Base-by-base conservation (phyloP, 1,140 invertebrate genomes). In the Drosophila funebris region DNA sequence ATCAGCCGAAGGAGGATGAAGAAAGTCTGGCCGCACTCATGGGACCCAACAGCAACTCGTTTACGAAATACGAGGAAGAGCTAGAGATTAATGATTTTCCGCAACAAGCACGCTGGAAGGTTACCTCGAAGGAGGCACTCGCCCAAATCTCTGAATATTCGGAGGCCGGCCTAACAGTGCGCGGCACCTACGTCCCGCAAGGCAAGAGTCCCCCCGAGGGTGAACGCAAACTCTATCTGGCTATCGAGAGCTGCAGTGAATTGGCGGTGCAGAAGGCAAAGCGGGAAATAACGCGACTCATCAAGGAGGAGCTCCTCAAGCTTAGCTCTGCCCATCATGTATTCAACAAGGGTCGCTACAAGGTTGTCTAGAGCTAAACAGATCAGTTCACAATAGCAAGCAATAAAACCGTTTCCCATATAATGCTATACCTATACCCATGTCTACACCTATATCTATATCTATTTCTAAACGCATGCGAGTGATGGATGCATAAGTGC, bases 41-140 rank as follows among this genome's bases (percentile, higher is more conserved):
- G 9, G 94, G 96, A 60, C 93, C 94, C 2, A 95, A 94, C 2
- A 93, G 93, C 44, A 94, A 95, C 78, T 95, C 94, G 3, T 97
- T 97, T 93, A 93, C 95, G 68, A 99, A 99, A 84, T 99, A 99
- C 92, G 99, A 99, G 92, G 98, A 99, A 82, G 99, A 99, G 92
- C 93, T 99, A 53, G 99, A 99, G 92, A 99, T 99, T 78, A 99
- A 99, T 90, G 99, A 99, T 92, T 99, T 99, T 93, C 99, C 99
- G 16, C 99, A 99, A 79, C 98, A 99, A 92, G 98, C 98, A 0
- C 94, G 99, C 63, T 99, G 98, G 98, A 94, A 97, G 72, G 97
- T 99, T n/a, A 99, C 98, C 1, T 99, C 97, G 50, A 99, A 98
- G 95, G 99, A 99, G 93, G 98, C 98, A 1, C 92, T 99, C 53